Base-by-base conservation (phyloP, 1,140 invertebrate species). In the Portunus trituberculatus region DNA sequence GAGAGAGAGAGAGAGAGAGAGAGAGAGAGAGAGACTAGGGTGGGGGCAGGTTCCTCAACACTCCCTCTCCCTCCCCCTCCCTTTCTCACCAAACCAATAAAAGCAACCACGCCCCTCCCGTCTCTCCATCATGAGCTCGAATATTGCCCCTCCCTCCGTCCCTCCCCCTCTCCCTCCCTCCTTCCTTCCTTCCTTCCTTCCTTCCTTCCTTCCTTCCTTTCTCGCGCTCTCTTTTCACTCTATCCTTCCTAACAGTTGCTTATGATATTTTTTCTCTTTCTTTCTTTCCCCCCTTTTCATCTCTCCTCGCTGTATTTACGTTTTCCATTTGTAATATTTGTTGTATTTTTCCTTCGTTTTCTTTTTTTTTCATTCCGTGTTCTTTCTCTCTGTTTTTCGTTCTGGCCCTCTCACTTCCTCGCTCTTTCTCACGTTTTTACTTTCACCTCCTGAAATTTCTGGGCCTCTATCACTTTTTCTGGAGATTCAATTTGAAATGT, bases 1-100 rank as follows among this genome's bases (percentile, higher is more conserved):
- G 92, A 93, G 92, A 93, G 84, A 93, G 83, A 93, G 92, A 93
- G 45, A 93, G 83, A 93, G 92, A 93, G 92, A 93, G 84, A 93
- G 92, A 93, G 92, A 93, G 84, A 87, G 92, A 87, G 83, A 52
- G 92, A 87, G 92, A 87, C 20, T 32, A 28, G 82, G 12, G 76
- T 82, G 67, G 59, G 7, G 4, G 67, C 39, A 39, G 39, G 39
- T 39, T 39, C 39, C 39, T 39, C 39, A 39, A 6, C 39, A 39
- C 39, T 93, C 29, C 45, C 7, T 4, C 2, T 29, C 86, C 10
- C 86, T 0, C 86, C 45, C 45, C 31, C 45, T 1, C 20, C 86
- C 8, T 29, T 88, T 10, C 45, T 46, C 45, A 39, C n/a, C 86
- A 14, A 88, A 45, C 86, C 86, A 88, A 88, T 88, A 45, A 32